A percentile compares a stretch with the other conserved stretches of the same genome.
These are phyloP conservation scores for Notospermus geniculatus DNA, from an alignment of 1,140 invertebrate species.

Conservation along the genomic window DNA sequence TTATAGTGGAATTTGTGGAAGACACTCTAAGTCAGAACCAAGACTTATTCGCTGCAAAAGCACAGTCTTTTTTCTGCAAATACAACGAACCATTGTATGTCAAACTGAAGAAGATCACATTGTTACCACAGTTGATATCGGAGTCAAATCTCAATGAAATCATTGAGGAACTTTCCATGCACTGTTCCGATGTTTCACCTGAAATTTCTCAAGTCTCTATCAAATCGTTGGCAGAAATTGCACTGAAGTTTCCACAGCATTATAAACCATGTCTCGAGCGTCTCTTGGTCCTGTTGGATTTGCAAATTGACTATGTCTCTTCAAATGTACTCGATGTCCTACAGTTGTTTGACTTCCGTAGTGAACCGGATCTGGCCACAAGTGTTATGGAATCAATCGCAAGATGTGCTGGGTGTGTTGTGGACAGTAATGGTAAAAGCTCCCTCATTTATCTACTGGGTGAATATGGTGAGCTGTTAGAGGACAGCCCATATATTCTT, in stretches of 20 bases:
- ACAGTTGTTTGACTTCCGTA: constrained; percentile 24
- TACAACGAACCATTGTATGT: constrained; percentile 35
- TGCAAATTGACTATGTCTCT: constrained; percentile 21
- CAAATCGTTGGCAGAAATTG: constrained; percentile 26
- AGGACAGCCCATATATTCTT: constrained; percentile 29
- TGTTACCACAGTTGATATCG: constrained; percentile 28
- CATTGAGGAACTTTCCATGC: constrained; percentile 32
- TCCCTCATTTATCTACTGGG: constrained; percentile 32
- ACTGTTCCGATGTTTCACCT: constrained; percentile 20
- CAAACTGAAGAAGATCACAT: constrained; percentile 32
- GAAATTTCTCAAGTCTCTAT: constrained; percentile 27
- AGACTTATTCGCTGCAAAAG: constrained; percentile 18
- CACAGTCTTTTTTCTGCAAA: constrained; percentile 33
- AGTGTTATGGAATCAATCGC: constrained; percentile 9
- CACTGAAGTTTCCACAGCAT: constrained; percentile 15
- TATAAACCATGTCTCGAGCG: constrained; percentile 22
- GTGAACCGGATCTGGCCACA: constrained; percentile 11
- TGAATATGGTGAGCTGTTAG: constrained; percentile 24
- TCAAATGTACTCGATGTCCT: constrained; percentile 33
- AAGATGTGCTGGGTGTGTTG: constrained; percentile 14
- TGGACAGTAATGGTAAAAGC: constrained; percentile 16
- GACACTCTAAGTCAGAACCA: constrained; percentile 15
- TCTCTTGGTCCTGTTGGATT: constrained; percentile 25
- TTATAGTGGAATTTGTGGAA: constrained; percentile 25
- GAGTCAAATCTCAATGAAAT: constrained; percentile 29